Evolutionary conservation across 2,888 invertebrate genomes (phyloP), one percentile per base, ranked within the genome.

Genomic region (Pseudococcus viburni): DNA sequence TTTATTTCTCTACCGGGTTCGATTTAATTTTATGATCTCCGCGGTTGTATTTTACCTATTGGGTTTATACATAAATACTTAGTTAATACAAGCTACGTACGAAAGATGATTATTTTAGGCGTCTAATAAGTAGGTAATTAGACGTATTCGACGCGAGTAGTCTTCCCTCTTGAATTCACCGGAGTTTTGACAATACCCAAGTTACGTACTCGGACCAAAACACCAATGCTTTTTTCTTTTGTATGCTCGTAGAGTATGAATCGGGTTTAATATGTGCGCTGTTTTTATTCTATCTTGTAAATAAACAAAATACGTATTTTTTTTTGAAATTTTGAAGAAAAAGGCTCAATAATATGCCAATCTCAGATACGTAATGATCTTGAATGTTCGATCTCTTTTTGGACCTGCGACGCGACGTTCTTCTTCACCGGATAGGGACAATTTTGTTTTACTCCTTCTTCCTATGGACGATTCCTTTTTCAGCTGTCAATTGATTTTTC

Each of bases 401-500:
- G 55, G 55, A 33, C 26, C 26, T 3, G 11, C 55, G 12, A 15
- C 17, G 1, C 4, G 46, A 46, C 46, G 9, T 51, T 51, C 9
- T 51, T 51, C 51, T 12, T 11, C 15, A 51, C 5, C 51, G 15
- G 6, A 11, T 55, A 17, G 55, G 17, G 55, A 55, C 55, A 15
- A 55, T 33, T 33, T 17, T 12, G 5, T 55, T 55, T 55, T 55
- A 55, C 26, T 73, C 26, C 3, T 33, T 33, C 26, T 33, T 33
- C 26, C 26, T 12, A 6, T 33, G 11, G 68, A 26, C 15, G 26
- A 73, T 73, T 33, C 59, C 73, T n/a, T 46, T 80, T 80, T 80
- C 19, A 42, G 80, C 80, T 80, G 80, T 80, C 80, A 80, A 80
- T 80, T 73, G 73, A 73, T 73, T 73, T 73, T 59, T 73, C 68